Evolutionary conservation across 2,113 vertebrate species (phyloP).

Genomic region (Pseudorhombus dupliciocellatus): DNA sequence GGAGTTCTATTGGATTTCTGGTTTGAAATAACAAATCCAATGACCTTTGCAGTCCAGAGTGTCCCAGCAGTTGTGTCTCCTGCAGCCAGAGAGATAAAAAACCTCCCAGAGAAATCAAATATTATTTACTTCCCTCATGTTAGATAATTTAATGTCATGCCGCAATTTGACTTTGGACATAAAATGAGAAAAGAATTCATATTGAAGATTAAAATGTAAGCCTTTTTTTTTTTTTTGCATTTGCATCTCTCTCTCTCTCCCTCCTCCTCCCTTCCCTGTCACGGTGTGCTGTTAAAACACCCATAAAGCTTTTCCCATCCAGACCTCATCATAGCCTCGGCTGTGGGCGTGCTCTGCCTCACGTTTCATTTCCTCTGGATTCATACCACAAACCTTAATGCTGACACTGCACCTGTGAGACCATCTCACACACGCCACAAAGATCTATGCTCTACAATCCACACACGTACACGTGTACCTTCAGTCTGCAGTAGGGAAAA

Average conservation of each 20-base stretch:
- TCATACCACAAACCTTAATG: no score
- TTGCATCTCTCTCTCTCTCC: no score
- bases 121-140: background rate
- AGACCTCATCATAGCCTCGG: no score
- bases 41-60: constrained; percentile 42
- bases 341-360: no score
- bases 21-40: constrained; percentile 42
- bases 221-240: no score
- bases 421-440: no score
- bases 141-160: constrained; percentile 7
- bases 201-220: background rate
- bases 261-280: no score
- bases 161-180: constrained; percentile 3
- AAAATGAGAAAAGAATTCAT: constrained; percentile 1
- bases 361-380: no score
- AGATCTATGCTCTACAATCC: no score
- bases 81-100: constrained; percentile 1
- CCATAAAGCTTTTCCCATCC: no score
- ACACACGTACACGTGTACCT: background rate
- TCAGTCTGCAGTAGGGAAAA: constrained; percentile 23
- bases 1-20: constrained; percentile 30
- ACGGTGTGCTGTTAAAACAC: no score
- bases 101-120: constrained; percentile 26
- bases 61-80: constrained; percentile 18
- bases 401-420: no score